These are phyloP conservation scores for Penelope pileata DNA, from an alignment of 2,113 vertebrate genomes.

Conservation along the genomic window DNA sequence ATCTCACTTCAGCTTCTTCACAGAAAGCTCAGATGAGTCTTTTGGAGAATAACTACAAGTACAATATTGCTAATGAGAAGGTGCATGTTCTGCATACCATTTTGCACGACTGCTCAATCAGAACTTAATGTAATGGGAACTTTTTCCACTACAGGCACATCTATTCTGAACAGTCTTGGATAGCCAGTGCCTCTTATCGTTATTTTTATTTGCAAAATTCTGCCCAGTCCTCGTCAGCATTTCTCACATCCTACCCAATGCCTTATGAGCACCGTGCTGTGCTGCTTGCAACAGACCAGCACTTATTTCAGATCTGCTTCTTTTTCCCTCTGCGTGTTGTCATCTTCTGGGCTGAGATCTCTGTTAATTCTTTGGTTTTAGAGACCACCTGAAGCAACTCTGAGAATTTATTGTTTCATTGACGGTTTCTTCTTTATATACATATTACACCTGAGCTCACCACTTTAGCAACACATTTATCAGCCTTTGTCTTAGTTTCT, in stretches of 20 bases:
- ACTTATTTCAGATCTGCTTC: not conserved
- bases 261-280: not conserved
- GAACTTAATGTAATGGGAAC: not conserved
- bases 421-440: not conserved
- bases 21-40: not conserved
- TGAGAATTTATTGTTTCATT: not conserved
- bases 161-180: not conserved
- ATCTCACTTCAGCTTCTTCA: not conserved
- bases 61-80: not conserved
- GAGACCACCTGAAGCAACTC: not conserved
- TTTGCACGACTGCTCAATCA: not conserved
- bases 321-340: not conserved
- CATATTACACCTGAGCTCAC: not conserved
- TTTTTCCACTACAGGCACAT: not conserved
- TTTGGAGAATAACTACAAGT: not conserved
- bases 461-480: not conserved
- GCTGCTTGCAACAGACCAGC: not conserved
- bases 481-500: too few species aligned
- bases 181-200: not conserved
- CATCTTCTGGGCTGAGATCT: not conserved
- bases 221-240: not conserved
- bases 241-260: not conserved
- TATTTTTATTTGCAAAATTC: not conserved
- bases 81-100: accelerated
- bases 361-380: not conserved